Conservation (phyloP, 2,113 vertebrate species). For the Pangasianodon hypophthalmus region DNA sequence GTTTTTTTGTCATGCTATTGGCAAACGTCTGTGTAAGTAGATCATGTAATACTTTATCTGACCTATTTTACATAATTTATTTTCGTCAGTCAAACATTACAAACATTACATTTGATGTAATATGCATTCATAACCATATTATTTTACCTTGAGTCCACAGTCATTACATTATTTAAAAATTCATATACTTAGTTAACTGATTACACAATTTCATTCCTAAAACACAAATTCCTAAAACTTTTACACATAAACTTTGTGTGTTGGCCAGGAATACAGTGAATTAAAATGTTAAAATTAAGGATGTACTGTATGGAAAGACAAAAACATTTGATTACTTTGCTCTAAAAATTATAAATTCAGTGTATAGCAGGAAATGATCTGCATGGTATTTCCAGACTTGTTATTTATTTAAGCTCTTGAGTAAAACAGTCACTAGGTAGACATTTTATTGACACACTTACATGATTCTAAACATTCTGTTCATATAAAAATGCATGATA, state of each 20-base stretch:
- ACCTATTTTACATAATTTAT: background rate
- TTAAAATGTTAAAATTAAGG: too few species aligned
- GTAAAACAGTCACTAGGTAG: too few species aligned
- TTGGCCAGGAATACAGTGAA: too few species aligned
- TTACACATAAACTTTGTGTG: background rate
- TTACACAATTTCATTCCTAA: background rate
- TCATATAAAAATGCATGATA: background rate
- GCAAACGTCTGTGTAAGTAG: too few species aligned
- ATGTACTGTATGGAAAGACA: too few species aligned
- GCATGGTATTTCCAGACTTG: too few species aligned
- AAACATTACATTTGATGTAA: background rate
- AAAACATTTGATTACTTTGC: too few species aligned
- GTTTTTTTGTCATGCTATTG: accelerated
- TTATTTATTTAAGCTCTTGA: too few species aligned
- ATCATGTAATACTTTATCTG: background rate
- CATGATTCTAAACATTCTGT: background rate
- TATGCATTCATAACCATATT: background rate
- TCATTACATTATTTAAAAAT: background rate
- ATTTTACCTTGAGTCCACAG: background rate
- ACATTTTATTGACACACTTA: background rate
- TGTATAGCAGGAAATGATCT: background rate
- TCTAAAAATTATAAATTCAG: too few species aligned
- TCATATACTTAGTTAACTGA: background rate
- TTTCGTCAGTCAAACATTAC: background rate
- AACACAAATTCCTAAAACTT: background rate